A percentile compares a stretch with the other conserved stretches of the same genome.
Evolutionary conservation across 2,113 vertebrate species (phyloP).

Genomic region (Nannospalax galili): DNA sequence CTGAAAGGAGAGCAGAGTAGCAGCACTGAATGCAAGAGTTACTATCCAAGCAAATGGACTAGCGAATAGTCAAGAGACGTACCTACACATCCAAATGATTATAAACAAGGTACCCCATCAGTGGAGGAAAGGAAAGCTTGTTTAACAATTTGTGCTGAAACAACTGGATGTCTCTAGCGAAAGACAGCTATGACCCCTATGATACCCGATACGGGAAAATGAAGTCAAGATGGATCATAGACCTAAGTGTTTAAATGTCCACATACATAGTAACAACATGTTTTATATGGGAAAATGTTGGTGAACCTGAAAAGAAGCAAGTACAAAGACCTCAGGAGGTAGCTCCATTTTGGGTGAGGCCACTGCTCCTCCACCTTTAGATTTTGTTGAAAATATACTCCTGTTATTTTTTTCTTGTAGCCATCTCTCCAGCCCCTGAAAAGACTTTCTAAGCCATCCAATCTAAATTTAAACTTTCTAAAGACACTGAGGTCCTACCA

Average conservation of each 20-base stretch:
- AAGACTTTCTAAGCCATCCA: constrained; percentile 4
- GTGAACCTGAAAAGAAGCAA: constrained; percentile 6
- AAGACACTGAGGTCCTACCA: background rate
- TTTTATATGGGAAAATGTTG: constrained; percentile 33
- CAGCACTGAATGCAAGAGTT: background rate
- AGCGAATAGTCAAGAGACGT: background rate
- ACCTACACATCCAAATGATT: background rate
- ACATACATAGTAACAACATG: background rate
- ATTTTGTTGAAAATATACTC: background rate
- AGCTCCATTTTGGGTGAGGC: background rate
- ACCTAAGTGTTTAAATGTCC: background rate
- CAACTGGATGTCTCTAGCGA: background rate
- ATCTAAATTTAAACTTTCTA: background rate
- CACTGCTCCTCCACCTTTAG: background rate
- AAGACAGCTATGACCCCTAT: background rate
- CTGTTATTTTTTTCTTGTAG: background rate
- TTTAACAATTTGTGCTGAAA: constrained; percentile 18
- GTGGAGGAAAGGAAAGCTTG: background rate
- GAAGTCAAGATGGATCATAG: background rate
- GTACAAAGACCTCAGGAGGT: background rate
- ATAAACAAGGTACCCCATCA: background rate
- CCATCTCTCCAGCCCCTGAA: background rate
- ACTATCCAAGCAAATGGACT: background rate
- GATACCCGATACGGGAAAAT: background rate
- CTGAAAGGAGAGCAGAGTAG: background rate